Evolutionary conservation across 2,113 vertebrate species (phyloP), one percentile per base, ranked within the genome.

Genomic region (Ivindomyrus marchei): DNA sequence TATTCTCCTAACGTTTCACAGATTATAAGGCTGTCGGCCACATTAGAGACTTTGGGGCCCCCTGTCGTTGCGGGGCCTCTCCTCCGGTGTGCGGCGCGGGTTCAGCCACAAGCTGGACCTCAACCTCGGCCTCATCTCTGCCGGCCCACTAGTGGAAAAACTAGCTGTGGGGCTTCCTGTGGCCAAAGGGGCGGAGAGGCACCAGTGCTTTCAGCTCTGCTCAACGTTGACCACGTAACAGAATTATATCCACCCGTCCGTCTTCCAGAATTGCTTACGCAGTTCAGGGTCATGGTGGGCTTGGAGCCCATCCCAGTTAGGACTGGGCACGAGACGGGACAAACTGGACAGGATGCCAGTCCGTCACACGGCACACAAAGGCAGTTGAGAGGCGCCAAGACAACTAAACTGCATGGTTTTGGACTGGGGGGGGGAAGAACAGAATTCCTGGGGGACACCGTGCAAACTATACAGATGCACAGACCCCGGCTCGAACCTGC

Each of bases 1-100:
- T 96, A 96, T 92, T 94, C 94, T 94, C 90, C 95, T 96, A 89
- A 74, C 90, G 93, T 96, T 95, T 93, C 95, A 91, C 87, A 93
- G 94, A 94, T 94, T 93, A 94, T 84, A 11, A 88, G 39, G 92
- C 93, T 91, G 93, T 92, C 92, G 92, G 70, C 36, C 92, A 86
- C 94, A 94, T 95, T 94, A 94, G 94, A 94, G 93, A 90, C 92
- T 92, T 92, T 92, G 92, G 93, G 92, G 91, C 92, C 83, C 90
- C 92, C 93, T 94, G 92, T 92, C 31, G 9, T 42, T n/a, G 11
- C 31, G 11, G 31, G 1, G 42, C 89, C 24, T 53, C 27, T 17
- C 13, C 47, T 36, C 46, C 11, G 6, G n/a, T 27, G 85, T 52
- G 49, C 5, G 47, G 49, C 31, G 31, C 13, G 13, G 50, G 49